Evolutionary conservation across 2,797 vertebrate genomes (phyloP).

Genomic region (Lutjanus argentimaculatus): DNA sequence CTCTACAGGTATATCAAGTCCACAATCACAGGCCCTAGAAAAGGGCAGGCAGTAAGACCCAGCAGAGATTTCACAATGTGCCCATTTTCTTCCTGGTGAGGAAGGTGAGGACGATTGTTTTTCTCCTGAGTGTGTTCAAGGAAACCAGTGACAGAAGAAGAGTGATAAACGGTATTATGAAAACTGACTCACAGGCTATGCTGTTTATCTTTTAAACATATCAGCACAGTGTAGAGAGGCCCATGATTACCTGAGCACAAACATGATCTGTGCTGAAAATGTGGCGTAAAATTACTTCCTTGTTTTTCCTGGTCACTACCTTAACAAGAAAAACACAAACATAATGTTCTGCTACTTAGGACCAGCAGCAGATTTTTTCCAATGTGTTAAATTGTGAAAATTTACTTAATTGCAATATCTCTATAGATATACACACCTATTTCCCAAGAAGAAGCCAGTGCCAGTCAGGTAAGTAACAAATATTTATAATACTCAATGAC

Average conservation of each 20-base stretch:
- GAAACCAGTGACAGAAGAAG: not conserved
- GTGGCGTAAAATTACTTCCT: not conserved
- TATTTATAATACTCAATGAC: too few relatives aligned
- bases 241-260: too few relatives aligned
- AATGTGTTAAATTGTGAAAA: too few relatives aligned
- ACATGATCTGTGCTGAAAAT: not conserved
- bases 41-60: constrained; percentile 13
- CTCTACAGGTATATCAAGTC: too few relatives aligned
- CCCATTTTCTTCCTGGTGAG: not conserved
- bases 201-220: not conserved
- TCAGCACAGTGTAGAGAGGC: not conserved
- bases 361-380: too few relatives aligned
- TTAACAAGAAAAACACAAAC: too few relatives aligned
- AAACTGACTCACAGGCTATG: not conserved
- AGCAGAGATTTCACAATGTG: not conserved
- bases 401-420: too few relatives aligned
- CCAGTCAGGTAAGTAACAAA: not conserved
- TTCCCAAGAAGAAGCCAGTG: not conserved
- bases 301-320: not conserved
- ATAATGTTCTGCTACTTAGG: too few relatives aligned
- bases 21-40: not conserved
- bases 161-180: not conserved
- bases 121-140: not conserved
- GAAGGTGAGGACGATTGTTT: not conserved
- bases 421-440: not conserved